These are phyloP conservation scores for Caenorhabditis latens DNA, from an alignment of 1,140 invertebrate species.

Conservation along the genomic window DNA sequence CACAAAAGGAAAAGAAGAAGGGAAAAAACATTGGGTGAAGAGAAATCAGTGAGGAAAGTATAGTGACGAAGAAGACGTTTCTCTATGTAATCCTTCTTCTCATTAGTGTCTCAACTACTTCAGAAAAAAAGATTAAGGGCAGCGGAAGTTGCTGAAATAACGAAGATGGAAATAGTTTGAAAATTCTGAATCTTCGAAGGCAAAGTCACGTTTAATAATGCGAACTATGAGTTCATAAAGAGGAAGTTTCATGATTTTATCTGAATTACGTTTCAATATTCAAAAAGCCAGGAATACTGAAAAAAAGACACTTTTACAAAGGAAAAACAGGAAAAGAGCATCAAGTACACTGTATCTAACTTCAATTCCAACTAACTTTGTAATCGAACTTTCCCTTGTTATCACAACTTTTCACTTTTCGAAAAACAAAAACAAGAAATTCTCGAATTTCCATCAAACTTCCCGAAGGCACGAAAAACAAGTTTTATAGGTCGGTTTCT, in stretches of 20 bases:
- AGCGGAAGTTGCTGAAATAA: background rate
- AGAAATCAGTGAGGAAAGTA: background rate
- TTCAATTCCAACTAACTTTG: no score
- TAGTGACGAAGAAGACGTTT: background rate
- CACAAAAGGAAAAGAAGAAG: background rate
- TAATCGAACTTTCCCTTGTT: no score
- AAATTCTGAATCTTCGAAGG: background rate
- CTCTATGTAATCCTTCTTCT: background rate
- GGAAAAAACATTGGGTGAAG: background rate
- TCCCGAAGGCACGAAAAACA: background rate
- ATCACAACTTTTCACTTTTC: background rate
- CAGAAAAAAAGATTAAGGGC: background rate
- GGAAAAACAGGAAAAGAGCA: no score
- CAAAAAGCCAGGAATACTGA: no score
- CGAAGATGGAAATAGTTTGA: background rate
- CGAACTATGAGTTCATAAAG: background rate
- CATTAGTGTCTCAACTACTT: background rate
- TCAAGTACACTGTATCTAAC: no score
- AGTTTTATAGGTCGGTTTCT: constrained; percentile 7
- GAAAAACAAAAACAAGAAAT: constrained; percentile 4
- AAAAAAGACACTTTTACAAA: no score
- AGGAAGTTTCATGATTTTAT: background rate
- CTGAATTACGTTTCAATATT: no score
- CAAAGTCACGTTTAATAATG: background rate
- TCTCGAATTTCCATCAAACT: background rate